Evolutionary conservation across 1,140 invertebrate species (phyloP).

Genomic region (Drosophila serrata): DNA sequence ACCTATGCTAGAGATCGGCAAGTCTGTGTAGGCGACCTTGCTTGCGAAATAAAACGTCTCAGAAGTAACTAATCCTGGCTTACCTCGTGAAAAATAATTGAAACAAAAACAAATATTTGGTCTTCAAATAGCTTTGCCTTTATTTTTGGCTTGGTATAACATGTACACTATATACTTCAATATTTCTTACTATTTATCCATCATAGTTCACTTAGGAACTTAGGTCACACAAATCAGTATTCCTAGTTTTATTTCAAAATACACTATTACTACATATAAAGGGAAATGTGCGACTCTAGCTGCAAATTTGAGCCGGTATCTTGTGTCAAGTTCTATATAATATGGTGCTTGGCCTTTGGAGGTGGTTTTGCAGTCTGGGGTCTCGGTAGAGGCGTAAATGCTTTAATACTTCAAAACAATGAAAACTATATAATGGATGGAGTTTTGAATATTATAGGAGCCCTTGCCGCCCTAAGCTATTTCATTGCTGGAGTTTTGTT

Average conservation of each 20-base stretch:
- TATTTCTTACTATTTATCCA: too few species aligned
- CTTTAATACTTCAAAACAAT: neutral
- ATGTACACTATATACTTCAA: too few species aligned
- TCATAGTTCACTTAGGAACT: neutral
- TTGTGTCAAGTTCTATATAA: conserved; percentile 1
- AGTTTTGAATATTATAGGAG: neutral
- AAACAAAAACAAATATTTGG: neutral
- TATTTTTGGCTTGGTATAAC: neutral
- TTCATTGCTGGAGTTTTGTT: neutral
- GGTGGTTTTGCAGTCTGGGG: neutral
- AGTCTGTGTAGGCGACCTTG: conserved; percentile 11
- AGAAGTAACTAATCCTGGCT: conserved; percentile 7
- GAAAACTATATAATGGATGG: neutral
- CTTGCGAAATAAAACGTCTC: conserved; percentile 39
- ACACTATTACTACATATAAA: neutral
- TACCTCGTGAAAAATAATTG: neutral
- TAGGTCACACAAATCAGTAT: neutral
- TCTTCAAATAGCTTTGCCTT: neutral
- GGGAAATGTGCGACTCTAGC: neutral
- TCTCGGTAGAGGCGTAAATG: neutral
- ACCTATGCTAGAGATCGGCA: conserved; percentile 61
- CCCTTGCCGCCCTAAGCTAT: neutral
- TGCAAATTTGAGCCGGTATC: neutral
- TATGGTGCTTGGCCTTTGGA: conserved; percentile 3
- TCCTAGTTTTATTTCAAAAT: neutral